Evolutionary conservation across 2,113 vertebrate genomes (phyloP).

Genomic region (Muntiacus muntjak): DNA sequence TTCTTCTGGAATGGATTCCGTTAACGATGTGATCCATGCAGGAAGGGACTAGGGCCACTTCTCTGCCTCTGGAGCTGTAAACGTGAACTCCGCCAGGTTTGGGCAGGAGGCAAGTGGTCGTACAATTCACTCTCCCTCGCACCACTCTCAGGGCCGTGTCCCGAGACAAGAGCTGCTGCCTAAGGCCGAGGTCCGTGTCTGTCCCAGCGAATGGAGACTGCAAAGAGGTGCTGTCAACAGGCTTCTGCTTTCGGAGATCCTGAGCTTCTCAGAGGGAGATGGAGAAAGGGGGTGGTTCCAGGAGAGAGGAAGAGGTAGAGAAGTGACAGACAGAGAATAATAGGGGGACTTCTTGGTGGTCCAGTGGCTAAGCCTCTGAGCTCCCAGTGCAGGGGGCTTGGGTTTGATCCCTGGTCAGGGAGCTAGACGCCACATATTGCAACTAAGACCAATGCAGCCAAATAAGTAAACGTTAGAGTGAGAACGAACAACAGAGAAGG

Average conservation of each 20-base stretch:
- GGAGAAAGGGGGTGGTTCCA: neutral
- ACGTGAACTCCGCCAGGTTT: neutral
- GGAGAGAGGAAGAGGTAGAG: neutral
- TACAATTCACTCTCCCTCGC: neutral
- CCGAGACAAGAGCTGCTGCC: neutral
- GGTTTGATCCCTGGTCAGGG: neutral
- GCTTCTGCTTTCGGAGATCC: neutral
- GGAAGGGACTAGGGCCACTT: neutral
- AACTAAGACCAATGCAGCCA: neutral
- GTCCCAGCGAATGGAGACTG: neutral
- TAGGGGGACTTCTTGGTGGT: neutral
- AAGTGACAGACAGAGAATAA: neutral
- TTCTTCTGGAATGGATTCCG: neutral
- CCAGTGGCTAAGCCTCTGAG: neutral
- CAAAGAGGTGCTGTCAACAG: neutral
- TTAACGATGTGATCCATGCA: neutral
- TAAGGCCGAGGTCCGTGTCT: rapidly evolving
- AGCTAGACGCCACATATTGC: neutral
- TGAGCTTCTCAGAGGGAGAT: neutral
- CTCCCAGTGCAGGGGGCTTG: neutral
- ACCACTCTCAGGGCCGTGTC: rapidly evolving
- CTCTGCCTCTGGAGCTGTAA: neutral
- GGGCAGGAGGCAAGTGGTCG: neutral
- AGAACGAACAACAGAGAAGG: too few species aligned
- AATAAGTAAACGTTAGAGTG: neutral